A percentile compares a stretch with the other conserved stretches of the same genome.
Evolutionary conservation across 2,113 vertebrate genomes (phyloP).

Genomic region (Calidris pygmaea): DNA sequence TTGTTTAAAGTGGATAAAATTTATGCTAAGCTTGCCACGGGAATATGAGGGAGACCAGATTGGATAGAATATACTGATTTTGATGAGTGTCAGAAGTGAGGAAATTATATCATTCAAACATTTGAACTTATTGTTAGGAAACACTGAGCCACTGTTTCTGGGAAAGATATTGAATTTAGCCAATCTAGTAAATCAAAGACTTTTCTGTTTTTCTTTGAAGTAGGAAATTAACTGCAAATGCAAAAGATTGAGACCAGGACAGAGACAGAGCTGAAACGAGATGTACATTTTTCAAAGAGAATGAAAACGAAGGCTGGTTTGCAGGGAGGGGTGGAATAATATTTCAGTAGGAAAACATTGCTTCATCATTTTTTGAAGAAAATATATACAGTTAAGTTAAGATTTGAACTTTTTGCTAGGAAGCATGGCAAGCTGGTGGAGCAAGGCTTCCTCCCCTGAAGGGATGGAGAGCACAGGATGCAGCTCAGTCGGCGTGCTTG

Average conservation of each 20-base stretch:
- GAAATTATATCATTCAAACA: slow-evolving; percentile 43
- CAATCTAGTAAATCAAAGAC: slow-evolving; percentile 32
- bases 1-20: slow-evolving; percentile 50
- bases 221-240: slow-evolving; percentile 39
- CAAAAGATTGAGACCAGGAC: not conserved
- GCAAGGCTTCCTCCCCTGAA: not conserved
- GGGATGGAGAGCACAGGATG: not conserved
- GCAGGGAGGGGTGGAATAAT: not conserved
- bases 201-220: slow-evolving; percentile 14
- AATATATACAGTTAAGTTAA: not conserved
- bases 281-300: not conserved
- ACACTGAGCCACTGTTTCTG: slow-evolving; percentile 40
- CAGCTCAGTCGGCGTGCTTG: rapidly evolving
- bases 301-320: not conserved
- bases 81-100: slow-evolving; percentile 49
- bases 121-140: not conserved
- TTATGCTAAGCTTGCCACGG: not conserved
- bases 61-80: slow-evolving; percentile 2
- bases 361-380: not conserved
- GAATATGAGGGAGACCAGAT: slow-evolving; percentile 23
- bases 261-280: not conserved
- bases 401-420: not conserved
- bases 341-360: slow-evolving; percentile 1
- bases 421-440: rapidly evolving
- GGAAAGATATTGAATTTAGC: slow-evolving; percentile 29